Percentiles rank a stretch among this genome's conserved stretches.
Conservation (phyloP, 1,140 invertebrate species). For the Antheraea mylitta region DNA sequence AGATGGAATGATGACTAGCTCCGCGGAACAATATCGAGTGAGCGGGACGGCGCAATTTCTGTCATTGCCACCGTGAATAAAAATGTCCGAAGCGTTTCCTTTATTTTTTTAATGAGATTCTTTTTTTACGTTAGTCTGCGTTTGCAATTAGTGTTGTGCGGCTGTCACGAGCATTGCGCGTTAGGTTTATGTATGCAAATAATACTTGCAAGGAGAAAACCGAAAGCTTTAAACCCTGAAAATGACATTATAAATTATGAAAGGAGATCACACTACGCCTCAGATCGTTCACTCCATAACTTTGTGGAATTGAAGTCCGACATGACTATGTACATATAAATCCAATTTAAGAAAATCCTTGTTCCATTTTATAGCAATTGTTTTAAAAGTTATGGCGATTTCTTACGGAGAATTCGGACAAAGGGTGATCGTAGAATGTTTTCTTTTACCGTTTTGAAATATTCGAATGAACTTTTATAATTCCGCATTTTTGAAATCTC, state of each 20-base stretch:
- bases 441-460: constrained; percentile 29
- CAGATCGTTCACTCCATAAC: constrained; percentile 15
- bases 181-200: constrained; percentile 57
- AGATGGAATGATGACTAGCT: constrained; percentile 74
- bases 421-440: constrained; percentile 52
- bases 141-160: constrained; percentile 76
- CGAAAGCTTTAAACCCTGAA: constrained; percentile 41
- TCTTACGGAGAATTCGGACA: constrained; percentile 46
- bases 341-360: constrained; percentile 38
- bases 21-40: constrained; percentile 62
- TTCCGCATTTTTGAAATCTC: background rate
- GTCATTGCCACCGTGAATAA: constrained; percentile 68
- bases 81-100: constrained; percentile 75
- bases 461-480: background rate
- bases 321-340: constrained; percentile 30
- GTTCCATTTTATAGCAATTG: constrained; percentile 51
- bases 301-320: constrained; percentile 35
- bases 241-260: constrained; percentile 17
- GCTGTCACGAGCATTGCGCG: constrained; percentile 51
- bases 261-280: background rate
- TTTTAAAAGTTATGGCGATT: constrained; percentile 57
- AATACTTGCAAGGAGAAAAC: constrained; percentile 20
- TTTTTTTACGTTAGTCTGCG: constrained; percentile 77
- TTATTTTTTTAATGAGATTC: constrained; percentile 75
- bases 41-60: constrained; percentile 66